Conservation (phyloP, 2,888 invertebrate genomes). For the Melieria picta region DNA sequence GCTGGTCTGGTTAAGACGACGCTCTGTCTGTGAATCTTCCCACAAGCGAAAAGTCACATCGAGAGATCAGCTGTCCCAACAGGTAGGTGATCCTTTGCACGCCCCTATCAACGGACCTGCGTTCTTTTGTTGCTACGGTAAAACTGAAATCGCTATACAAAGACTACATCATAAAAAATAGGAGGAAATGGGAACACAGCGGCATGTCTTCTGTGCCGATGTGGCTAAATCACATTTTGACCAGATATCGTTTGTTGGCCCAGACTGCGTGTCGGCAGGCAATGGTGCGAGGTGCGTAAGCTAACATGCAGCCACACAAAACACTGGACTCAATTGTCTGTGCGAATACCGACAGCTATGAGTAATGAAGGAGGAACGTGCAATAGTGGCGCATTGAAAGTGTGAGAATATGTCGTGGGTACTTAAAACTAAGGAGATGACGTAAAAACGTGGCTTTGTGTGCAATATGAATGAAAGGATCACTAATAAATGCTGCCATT, state of each 20-base stretch:
- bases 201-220: constrained; percentile 8
- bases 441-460: no score
- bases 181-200: constrained; percentile 17
- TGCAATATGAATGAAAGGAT: no score
- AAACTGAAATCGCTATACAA: constrained; percentile 12
- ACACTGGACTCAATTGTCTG: constrained; percentile 42
- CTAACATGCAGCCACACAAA: background rate
- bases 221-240: background rate
- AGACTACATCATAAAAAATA: constrained; percentile 1
- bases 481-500: no score
- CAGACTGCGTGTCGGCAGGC: constrained; percentile 52
- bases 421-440: no score
- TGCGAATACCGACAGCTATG: constrained; percentile 50
- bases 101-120: constrained; percentile 62
- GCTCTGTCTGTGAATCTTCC: constrained; percentile 58
- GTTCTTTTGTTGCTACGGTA: constrained; percentile 53
- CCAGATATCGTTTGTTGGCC: constrained; percentile 22
- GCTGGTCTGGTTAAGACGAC: constrained; percentile 23
- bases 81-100: constrained; percentile 62
- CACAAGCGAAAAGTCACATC: constrained; percentile 43
- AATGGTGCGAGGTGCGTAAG: constrained; percentile 38
- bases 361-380: constrained; percentile 56
- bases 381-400: constrained; percentile 44
- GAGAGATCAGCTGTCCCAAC: constrained; percentile 17
- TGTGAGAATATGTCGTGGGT: no score